Evolutionary conservation across 2,888 invertebrate genomes (phyloP), one percentile per base, ranked within the genome.

Genomic region (Cataglyphis rosenhaueri): DNA sequence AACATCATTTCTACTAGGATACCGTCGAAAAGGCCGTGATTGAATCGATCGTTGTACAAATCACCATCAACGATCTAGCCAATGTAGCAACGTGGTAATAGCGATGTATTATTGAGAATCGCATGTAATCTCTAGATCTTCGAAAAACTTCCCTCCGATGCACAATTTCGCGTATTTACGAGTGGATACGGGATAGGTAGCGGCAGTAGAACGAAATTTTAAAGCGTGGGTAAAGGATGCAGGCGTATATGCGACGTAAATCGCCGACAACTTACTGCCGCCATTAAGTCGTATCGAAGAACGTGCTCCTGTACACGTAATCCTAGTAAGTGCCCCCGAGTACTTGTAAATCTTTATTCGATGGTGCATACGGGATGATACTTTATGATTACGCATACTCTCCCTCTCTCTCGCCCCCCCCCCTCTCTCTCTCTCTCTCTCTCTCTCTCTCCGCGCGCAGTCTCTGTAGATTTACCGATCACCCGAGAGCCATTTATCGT

Each of bases 311-410:
- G 73, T 81, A 78, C 73, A 86, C 82, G 89, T 88, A 88, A 88
- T 90, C 83, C 90, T 84, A 81, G 87, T 88, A 88, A 90, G 89
- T 87, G 90, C 84, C 81, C 71, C 71, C 84, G 85, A 86, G 83
- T 82, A 85, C 86, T 86, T 82, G 86, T 82, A 88, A 87, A 90
- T 90, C 86, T 84, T 59, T 76, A 81, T 74, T 85, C 83, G 82
- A 70, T 57, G 35, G 44, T 74, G 64, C 85, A 81, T 82, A 88
- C 41, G 85, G 70, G 21, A 66, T 70, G 21, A 65, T 38, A 64
- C 73, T 89, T 89, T 86, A 89, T 86, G 89, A 82, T 87, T 86
- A 85, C 85, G 83, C 29, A 66, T 32, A n/a, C 9, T 32, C 32
- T 32, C 32, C 6, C 32, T 32, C 32, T 32, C 32, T 32, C 32